Base-by-base conservation (phyloP, 2,888 invertebrate genomes). In the Imbricaverruca yamaguchii region DNA sequence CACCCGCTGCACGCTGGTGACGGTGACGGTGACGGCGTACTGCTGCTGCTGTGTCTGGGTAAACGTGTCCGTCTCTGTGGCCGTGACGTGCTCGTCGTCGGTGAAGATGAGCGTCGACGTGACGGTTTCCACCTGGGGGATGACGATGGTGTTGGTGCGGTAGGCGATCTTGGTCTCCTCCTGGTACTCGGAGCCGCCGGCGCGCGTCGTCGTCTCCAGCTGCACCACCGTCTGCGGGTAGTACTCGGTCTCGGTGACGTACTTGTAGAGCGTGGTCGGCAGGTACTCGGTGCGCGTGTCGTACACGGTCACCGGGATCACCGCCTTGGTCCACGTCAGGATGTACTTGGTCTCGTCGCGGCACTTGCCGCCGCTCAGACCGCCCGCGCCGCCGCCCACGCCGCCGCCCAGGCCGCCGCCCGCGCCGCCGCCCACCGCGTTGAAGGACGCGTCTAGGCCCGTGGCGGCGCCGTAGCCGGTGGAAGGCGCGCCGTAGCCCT, bases 251-350 rank as follows among this genome's bases (percentile, higher is more conserved):
- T 79, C 57, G 23, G 79, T 79, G 57, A 79, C 79, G 79, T 79
- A 79, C 57, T 79, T 79, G 79, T 79, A 79, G 57, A 79, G 79
- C n/a, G 79, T 79, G 79, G 79, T 79, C 23, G 79, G 79, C 79
- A 79, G 79, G 79, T 18, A 57, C 56, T 79, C 79, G 57, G 79
- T 79, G 79, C 79, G 79, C 57, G 79, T 79, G 79, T 79, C 79
- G 57, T 79, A 79, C 57, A 79, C 57, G 57, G 79, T 79, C 23
- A 79, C 79, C 57, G 57, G 79, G 57, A 79, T 79, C 23, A 79
- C 79, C 11, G 59, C 79, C 79, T 79, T 79, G 79, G 79, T 79
- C 79, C 79, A 79, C 57, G 79, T 79, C 23, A 79, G 79, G 57
- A 79, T 56, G 59, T 79, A 79, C 79, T 79, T 79, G 79, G 79